phyloP scores from a whole-genome alignment of 35 echinoderm and acorn worm genomes.

The Ophiothrix spiculata region DNA sequence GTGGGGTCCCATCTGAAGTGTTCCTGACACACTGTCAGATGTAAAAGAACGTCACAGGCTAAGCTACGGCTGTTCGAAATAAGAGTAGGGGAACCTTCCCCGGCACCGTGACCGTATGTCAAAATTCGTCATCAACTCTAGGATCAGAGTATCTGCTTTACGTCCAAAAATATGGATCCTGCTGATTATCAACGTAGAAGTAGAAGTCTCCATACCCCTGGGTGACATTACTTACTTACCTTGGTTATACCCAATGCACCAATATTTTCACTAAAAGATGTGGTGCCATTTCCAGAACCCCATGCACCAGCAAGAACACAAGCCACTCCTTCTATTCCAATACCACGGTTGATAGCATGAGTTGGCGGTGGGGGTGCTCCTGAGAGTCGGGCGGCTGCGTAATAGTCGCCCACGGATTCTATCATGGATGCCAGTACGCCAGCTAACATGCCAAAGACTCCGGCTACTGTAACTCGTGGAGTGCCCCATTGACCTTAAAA shows the following conservation, averaged over 20 bases:
- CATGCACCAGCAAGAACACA: slow-evolving; percentile 70
- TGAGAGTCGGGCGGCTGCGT: slow-evolving; percentile 69
- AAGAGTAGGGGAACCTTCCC: too few species aligned
- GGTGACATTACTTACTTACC: too few species aligned
- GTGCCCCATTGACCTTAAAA: slow-evolving; percentile 63
- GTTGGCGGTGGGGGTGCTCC: slow-evolving; percentile 81
- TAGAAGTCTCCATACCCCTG: not conserved
- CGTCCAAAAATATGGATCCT: too few species aligned
- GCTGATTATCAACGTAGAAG: not conserved
- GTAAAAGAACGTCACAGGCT: too few species aligned
- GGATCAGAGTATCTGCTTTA: too few species aligned
- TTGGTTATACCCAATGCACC: slow-evolving; percentile 94
- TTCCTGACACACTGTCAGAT: too few species aligned
- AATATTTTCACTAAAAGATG: slow-evolving; percentile 92
- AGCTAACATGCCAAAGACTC: slow-evolving; percentile 83
- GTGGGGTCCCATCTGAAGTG: too few species aligned
- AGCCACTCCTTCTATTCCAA: slow-evolving; percentile 79
- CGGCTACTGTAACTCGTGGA: slow-evolving; percentile 46
- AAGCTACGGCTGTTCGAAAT: too few species aligned
- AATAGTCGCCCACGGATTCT: slow-evolving; percentile 90
- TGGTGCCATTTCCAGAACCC: slow-evolving; percentile 81
- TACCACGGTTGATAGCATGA: slow-evolving; percentile 86
- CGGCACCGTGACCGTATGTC: too few species aligned
- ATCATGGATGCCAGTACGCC: slow-evolving; percentile 84
- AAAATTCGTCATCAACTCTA: too few species aligned